Conservation (phyloP, 2,797 vertebrate genomes). For the Glyptemys insculpta region DNA sequence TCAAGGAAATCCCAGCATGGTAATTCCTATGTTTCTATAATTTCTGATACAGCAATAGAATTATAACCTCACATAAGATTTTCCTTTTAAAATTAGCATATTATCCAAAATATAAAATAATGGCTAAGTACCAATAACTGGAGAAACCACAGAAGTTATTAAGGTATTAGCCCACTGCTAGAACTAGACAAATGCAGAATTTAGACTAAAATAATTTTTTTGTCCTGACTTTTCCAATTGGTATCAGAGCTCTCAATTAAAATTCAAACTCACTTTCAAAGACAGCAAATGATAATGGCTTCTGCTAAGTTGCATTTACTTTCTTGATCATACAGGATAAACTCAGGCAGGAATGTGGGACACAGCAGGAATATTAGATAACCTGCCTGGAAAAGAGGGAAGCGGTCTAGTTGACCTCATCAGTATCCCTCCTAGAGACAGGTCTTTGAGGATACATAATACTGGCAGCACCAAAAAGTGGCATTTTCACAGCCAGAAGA, state of each 20-base stretch:
- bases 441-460: not conserved
- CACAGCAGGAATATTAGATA: not conserved
- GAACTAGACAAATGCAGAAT: not conserved
- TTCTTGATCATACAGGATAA: slow-evolving; percentile 1
- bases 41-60: not conserved
- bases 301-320: slow-evolving; percentile 45
- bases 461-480: not conserved
- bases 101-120: not conserved
- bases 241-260: slow-evolving; percentile 70
- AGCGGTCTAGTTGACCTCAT: not conserved
- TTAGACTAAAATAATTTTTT: not conserved
- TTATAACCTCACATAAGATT: not conserved
- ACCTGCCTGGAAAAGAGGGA: not conserved
- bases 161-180: not conserved
- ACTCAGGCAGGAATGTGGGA: not conserved
- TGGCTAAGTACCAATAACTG: not conserved
- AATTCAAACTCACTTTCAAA: slow-evolving; percentile 57
- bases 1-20: not conserved
- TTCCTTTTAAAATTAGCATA: not conserved
- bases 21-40: not conserved
- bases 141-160: not conserved
- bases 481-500: not conserved
- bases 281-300: slow-evolving; percentile 42
- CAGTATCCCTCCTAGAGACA: not conserved
- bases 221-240: not conserved